A percentile compares a stretch with the other conserved stretches of the same genome.
Conservation (phyloP, 2,113 vertebrate species). For the Alosa alosa region DNA sequence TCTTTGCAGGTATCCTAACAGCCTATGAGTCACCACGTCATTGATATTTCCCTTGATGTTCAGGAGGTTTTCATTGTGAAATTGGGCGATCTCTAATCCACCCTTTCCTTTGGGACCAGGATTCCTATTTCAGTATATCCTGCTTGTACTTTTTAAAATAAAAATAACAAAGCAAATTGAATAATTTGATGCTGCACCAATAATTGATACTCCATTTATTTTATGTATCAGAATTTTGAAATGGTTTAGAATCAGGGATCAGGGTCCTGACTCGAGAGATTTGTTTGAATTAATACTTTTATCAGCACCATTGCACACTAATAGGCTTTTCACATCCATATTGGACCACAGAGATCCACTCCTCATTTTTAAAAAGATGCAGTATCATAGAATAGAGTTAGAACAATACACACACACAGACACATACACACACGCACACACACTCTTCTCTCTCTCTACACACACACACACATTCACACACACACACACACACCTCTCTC, state of each 20-base stretch:
- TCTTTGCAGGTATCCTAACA: too few relatives aligned
- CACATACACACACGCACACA: too few relatives aligned
- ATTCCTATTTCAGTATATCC: too few relatives aligned
- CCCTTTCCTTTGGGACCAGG: too few relatives aligned
- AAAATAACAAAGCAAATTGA: neutral
- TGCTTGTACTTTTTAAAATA: neutral
- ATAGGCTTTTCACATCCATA: neutral
- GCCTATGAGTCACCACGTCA: too few relatives aligned
- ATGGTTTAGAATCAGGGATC: neutral
- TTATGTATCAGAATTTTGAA: neutral
- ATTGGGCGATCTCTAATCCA: too few relatives aligned
- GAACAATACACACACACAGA: neutral
- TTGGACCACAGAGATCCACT: neutral
- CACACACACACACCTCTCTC: too few relatives aligned
- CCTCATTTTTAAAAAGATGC: neutral
- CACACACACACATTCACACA: neutral
- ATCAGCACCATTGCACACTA: constrained; percentile 15
- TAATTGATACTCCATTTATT: neutral
- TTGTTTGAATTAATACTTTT: neutral
- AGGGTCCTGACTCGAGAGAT: neutral
- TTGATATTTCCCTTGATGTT: too few relatives aligned
- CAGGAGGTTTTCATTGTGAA: too few relatives aligned
- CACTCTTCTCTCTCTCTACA: neutral
- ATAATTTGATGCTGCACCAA: neutral
- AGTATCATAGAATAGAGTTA: neutral